These are phyloP conservation scores for Encarsia formosa DNA, from an alignment of 2,888 invertebrate species.

Conservation along the genomic window DNA sequence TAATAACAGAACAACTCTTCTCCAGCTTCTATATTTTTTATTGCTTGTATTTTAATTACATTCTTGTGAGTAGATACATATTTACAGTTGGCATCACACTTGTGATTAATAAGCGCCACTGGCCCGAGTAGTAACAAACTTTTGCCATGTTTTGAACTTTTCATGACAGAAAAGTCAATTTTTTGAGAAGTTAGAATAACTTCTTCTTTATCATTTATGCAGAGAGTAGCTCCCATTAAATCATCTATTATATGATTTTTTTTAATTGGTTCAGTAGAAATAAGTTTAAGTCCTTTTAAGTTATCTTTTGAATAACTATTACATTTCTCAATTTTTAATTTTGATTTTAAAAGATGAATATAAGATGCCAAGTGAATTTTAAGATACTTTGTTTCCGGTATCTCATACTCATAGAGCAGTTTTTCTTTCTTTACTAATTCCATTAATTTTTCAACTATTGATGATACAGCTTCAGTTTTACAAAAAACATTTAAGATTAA, in stretches of 20 bases:
- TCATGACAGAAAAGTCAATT: slow-evolving; percentile 1
- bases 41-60: not conserved
- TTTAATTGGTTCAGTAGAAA: not conserved
- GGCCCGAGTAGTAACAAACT: not conserved
- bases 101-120: not conserved
- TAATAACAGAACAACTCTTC: not conserved
- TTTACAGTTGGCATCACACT: not conserved
- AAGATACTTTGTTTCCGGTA: too few species aligned
- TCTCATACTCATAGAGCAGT: too few species aligned
- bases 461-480: too few species aligned
- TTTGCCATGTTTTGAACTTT: not conserved
- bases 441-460: too few species aligned
- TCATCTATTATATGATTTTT: not conserved
- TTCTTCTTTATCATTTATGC: not conserved
- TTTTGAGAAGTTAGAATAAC: not conserved
- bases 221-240: not conserved
- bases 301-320: too few species aligned
- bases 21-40: not conserved
- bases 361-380: too few species aligned
- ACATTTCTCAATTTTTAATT: too few species aligned
- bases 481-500: too few species aligned
- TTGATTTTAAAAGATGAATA: too few species aligned
- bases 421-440: too few species aligned
- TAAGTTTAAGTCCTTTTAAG: too few species aligned
- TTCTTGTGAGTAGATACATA: not conserved